Evolutionary conservation across 2,888 invertebrate genomes (phyloP).

Genomic region (Malthinus flaveolus): DNA sequence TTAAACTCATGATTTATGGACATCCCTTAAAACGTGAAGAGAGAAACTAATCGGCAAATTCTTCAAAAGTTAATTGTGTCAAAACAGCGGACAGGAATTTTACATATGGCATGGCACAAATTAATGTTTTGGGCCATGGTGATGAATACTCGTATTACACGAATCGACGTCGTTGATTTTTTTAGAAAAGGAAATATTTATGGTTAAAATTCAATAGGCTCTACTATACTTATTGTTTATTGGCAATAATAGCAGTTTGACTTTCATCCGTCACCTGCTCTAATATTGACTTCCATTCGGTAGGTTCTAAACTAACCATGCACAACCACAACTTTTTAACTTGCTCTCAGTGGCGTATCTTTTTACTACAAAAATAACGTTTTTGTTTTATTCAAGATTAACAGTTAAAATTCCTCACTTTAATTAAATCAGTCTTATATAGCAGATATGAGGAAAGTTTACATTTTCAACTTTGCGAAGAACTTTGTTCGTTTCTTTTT

Average conservation of each 20-base stretch:
- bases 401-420: too few relatives aligned
- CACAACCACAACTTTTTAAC: conserved; percentile 25
- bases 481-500: too few relatives aligned
- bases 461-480: too few relatives aligned
- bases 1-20: conserved; percentile 34
- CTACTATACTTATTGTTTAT: background rate
- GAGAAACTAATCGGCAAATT: background rate
- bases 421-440: too few relatives aligned
- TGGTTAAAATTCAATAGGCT: background rate
- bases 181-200: too few relatives aligned
- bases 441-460: too few relatives aligned
- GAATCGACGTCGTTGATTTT: too few relatives aligned
- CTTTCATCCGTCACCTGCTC: conserved; percentile 39
- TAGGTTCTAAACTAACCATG: conserved; percentile 25
- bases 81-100: too few relatives aligned
- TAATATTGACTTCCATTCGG: conserved; percentile 38
- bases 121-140: background rate
- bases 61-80: background rate
- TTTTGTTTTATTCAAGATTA: too few relatives aligned
- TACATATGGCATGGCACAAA: too few relatives aligned
- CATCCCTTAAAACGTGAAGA: conserved; percentile 18
- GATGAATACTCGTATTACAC: background rate
- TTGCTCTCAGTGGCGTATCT: conserved; percentile 18
- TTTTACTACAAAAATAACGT: too few relatives aligned
- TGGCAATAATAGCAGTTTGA: background rate